These are phyloP conservation scores for human (Homo sapiens) DNA, from an alignment of 2,113 vertebrate species.

Conservation along the genomic window DNA sequence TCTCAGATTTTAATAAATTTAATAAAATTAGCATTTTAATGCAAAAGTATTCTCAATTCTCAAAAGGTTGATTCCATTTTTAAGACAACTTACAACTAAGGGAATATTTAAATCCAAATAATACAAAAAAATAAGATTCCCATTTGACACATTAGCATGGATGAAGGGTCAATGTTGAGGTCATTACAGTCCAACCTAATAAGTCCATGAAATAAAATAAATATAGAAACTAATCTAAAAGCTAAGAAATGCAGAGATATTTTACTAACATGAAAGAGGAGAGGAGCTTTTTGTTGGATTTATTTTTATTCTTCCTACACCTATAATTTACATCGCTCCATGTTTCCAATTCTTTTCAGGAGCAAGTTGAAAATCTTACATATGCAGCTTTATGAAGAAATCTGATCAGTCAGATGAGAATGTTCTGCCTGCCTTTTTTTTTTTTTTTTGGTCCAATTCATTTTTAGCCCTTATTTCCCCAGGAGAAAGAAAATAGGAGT, in stretches of 20 bases:
- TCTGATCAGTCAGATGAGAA: conserved; percentile 1
- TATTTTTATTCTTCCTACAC: not conserved
- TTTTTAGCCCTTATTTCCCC: not conserved
- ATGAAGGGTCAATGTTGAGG: not conserved
- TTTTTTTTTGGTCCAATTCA: not conserved
- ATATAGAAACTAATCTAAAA: conserved; percentile 20
- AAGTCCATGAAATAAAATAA: not conserved
- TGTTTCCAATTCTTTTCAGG: not conserved
- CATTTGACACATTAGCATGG: not conserved
- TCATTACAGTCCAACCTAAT: not conserved
- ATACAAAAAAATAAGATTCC: not conserved
- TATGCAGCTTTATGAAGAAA: conserved; percentile 10
- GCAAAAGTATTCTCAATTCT: not conserved
- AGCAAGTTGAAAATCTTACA: conserved; percentile 35
- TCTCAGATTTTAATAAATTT: conserved; percentile 10
- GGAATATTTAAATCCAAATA: not conserved
- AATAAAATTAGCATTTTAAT: not conserved
- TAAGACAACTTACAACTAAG: not conserved
- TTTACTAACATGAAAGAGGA: not conserved
- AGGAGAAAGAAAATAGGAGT: conserved; percentile 12
- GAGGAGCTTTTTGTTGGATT: not conserved
- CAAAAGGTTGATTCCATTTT: not conserved
- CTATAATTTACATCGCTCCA: not conserved
- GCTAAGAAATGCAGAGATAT: not conserved
- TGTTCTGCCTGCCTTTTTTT: not conserved